These are phyloP conservation scores for Sabatieria punctata DNA, from an alignment of 2,888 invertebrate genomes.

Conservation along the genomic window DNA sequence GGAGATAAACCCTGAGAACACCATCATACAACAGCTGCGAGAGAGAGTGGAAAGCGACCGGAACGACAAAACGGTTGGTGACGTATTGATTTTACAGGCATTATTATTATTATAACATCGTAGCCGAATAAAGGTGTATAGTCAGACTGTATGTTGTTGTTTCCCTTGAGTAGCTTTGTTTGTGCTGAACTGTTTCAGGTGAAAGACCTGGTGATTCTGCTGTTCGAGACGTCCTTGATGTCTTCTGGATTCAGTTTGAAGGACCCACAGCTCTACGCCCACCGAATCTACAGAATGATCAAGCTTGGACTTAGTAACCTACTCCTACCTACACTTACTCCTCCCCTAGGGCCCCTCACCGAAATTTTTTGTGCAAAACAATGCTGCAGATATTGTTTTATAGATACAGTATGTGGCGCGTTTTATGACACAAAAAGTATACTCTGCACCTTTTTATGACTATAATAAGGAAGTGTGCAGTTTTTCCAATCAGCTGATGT, in stretches of 20 bases:
- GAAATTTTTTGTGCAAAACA: no score
- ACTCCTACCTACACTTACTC: no score
- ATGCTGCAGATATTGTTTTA: no score
- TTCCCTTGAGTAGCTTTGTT: no score
- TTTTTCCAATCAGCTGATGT: no score
- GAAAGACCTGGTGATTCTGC: slow-evolving; percentile 81
- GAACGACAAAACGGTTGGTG: slow-evolving; percentile 70
- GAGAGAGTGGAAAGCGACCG: slow-evolving; percentile 87
- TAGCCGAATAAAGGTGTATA: no score
- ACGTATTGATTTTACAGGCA: neutral
- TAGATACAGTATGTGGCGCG: no score
- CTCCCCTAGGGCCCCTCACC: no score
- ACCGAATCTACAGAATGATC: slow-evolving; percentile 93
- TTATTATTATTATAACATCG: neutral
- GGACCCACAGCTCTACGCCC: slow-evolving; percentile 70
- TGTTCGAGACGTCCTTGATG: slow-evolving; percentile 86
- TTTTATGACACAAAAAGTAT: no score
- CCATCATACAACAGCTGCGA: slow-evolving; percentile 73
- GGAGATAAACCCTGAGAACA: slow-evolving; percentile 90
- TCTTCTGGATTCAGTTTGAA: slow-evolving; percentile 92
- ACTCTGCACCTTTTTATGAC: no score
- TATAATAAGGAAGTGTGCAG: no score
- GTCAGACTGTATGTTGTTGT: no score
- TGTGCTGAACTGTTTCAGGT: slow-evolving; percentile 39
- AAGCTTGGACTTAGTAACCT: slow-evolving; percentile 69